Base-by-base conservation (phyloP, 2,888 invertebrate genomes). In the Cephus runcator region DNA sequence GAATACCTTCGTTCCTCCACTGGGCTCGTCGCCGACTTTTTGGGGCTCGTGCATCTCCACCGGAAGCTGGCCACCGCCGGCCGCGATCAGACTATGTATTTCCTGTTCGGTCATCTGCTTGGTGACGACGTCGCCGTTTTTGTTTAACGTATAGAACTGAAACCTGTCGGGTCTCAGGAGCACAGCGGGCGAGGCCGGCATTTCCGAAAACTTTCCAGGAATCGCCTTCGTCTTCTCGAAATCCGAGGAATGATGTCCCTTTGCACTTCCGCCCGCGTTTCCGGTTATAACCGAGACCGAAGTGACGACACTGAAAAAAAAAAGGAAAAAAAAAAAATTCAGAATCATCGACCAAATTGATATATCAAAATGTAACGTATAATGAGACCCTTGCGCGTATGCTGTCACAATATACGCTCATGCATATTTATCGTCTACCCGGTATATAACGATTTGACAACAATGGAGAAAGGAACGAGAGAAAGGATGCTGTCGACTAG, bases 71-170 rank as follows among this genome's bases (percentile, higher is more conserved):
- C 87, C 82, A 88, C 96, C 96, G 0, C 96, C 96, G 68, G 95
- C 96, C 0, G 97, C 97, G 56, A 97, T 96, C 80, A 97, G 95
- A 71, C 96, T 95, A 89, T 96, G 96, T 82, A 97, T 97, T 92
- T 97, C 96, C 87, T 96, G 94, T 85, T 96, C 92, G 11, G 97
- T 96, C 97, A 97, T 97, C 56, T 97, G 93, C 80, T 96, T 93
- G 87, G 96, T 96, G 0, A 97, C 95, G 34, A 97, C 93, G 87
- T 97, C 96, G 23, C 97, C 97, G 78, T 95, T 95, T 87, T 96
- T 96, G 87, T 97, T 96, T 87, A 97, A 96, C 0, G 97, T 97
- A 89, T 96, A 97, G 90, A 97, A 97, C 88, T 97, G 97, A 90
- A 97, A 97, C 88, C 95, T 93, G 88, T 97, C 97, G 1, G 97